Conservation (phyloP, 2,888 invertebrate genomes). For the Campoplex capitator region DNA sequence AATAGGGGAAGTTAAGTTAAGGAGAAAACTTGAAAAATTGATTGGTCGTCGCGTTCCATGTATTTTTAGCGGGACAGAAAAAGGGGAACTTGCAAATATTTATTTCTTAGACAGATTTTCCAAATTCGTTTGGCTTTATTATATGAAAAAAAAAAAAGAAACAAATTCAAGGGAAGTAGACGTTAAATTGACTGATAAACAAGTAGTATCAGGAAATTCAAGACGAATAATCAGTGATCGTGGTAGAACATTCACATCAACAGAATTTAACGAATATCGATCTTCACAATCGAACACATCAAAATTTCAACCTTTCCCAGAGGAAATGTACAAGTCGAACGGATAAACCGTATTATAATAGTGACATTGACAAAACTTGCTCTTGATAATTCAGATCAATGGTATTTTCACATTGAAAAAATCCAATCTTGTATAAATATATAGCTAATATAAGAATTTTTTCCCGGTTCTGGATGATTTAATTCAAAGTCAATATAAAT, state of each 20-base stretch:
- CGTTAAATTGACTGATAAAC: constrained; percentile 73
- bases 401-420: constrained; percentile 45
- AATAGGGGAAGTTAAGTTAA: neutral
- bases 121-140: constrained; percentile 2
- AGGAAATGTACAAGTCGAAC: constrained; percentile 59
- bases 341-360: constrained; percentile 46
- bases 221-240: constrained; percentile 78
- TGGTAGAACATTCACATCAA: constrained; percentile 72
- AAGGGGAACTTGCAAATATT: neutral
- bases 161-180: too few species aligned
- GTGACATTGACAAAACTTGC: constrained; percentile 67
- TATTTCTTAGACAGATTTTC: neutral
- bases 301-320: constrained; percentile 76
- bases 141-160: neutral
- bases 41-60: neutral
- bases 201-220: constrained; percentile 81
- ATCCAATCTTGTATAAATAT: constrained; percentile 29
- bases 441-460: too few species aligned
- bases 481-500: too few species aligned
- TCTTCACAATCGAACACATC: constrained; percentile 59
- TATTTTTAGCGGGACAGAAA: neutral
- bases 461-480: too few species aligned
- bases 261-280: constrained; percentile 57
- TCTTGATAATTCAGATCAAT: constrained; percentile 32
- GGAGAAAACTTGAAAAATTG: neutral